These are phyloP conservation scores for Agonopterix subpropinquella DNA, from an alignment of 2,888 invertebrate species.

Conservation along the genomic window DNA sequence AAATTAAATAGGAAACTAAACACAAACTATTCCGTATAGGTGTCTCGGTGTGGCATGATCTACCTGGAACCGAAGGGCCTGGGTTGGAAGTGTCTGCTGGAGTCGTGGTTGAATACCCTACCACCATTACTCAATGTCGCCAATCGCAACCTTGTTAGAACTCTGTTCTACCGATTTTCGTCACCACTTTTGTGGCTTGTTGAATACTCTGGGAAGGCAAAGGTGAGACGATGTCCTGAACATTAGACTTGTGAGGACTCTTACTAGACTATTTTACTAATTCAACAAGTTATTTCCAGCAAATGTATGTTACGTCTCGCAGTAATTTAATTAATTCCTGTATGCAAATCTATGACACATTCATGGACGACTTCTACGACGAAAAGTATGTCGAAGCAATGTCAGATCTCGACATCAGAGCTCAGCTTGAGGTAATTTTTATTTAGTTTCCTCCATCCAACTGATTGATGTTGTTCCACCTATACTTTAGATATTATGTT, in stretches of 20 bases:
- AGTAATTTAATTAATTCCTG: constrained; percentile 87
- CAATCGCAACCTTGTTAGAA: constrained; percentile 79
- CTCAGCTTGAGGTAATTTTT: constrained; percentile 83
- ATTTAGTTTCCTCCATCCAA: too few relatives aligned
- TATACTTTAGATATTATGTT: too few relatives aligned
- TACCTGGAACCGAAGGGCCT: constrained; percentile 93
- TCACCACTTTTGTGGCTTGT: constrained; percentile 86
- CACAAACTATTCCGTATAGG: constrained; percentile 46
- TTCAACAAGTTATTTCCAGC: constrained; percentile 56
- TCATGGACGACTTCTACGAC: constrained; percentile 90
- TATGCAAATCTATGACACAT: constrained; percentile 92
- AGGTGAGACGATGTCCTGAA: constrained; percentile 49
- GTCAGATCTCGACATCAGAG: constrained; percentile 87
- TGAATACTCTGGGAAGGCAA: constrained; percentile 79
- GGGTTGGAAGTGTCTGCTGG: constrained; percentile 93
- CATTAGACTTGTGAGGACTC: too few relatives aligned
- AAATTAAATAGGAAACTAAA: too few relatives aligned
- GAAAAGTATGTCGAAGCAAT: constrained; percentile 81
- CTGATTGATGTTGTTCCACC: too few relatives aligned
- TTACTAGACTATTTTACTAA: background rate
- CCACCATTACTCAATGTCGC: constrained; percentile 83
- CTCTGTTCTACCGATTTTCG: constrained; percentile 87
- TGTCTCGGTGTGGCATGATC: constrained; percentile 97
- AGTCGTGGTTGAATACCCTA: constrained; percentile 89
- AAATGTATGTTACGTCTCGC: constrained; percentile 90